phyloP scores from a whole-genome alignment of 2,113 vertebrate genomes.

The Sclerurus mexicanus region DNA sequence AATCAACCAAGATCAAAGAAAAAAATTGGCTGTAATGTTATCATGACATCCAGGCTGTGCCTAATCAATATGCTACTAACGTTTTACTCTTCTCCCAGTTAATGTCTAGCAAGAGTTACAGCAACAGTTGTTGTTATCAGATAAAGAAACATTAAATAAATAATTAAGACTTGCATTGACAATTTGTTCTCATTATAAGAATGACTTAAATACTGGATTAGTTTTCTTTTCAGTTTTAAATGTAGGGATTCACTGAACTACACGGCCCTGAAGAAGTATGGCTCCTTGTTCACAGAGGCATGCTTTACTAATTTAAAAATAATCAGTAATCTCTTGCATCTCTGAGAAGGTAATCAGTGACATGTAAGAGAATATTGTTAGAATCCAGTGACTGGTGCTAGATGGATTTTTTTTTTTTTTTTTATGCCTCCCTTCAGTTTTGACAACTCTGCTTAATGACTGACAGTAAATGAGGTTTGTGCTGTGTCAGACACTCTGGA shows the following conservation, averaged over 20 bases:
- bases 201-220: background rate
- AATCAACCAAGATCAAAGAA: background rate
- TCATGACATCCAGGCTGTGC: background rate
- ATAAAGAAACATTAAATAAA: background rate
- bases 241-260: background rate
- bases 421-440: background rate
- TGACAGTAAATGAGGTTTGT: background rate
- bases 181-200: background rate
- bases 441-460: background rate
- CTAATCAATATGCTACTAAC: background rate
- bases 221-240: background rate
- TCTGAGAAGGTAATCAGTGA: background rate
- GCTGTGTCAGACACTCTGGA: background rate
- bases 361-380: constrained; percentile 5
- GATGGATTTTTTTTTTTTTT: background rate
- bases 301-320: constrained; percentile 21
- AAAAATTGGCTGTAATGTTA: background rate
- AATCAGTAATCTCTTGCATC: background rate
- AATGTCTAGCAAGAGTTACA: background rate
- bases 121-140: background rate
- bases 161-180: background rate
- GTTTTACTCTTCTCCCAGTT: background rate
- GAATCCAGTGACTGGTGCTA: background rate
- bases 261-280: background rate
- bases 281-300: background rate